Evolutionary conservation across 2,113 vertebrate genomes (phyloP), one percentile per base, ranked within the genome.

Genomic region (Copsychus sechellarum): DNA sequence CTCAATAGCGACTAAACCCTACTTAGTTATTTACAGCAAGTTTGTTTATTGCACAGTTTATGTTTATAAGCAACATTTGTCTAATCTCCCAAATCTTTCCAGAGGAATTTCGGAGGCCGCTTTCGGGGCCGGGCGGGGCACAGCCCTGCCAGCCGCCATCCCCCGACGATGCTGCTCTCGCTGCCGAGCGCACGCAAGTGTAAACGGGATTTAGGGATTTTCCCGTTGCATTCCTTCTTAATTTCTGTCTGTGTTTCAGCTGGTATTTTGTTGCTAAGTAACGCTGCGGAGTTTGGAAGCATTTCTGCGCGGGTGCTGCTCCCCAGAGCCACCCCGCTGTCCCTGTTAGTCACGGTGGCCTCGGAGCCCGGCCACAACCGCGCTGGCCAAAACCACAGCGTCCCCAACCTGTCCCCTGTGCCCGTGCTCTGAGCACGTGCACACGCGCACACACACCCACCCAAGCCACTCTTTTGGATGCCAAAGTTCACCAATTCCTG

Each of bases 1-100:
- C 95, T 94, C 80, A 8, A 50, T 4, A 20, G 83, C 3, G 2
- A 76, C 51, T 45, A 57, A 95, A 56, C 86, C 34, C 96, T 76
- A 66, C 95, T 95, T 86, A 85, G 96, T 89, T 97, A 96, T 95
- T 97, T 97, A 87, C 95, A 84, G 88, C 93, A 3, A 45, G 71
- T 83, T 95, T 97, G 96, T 97, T 97, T 97, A 97, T 95, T 92
- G 88, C 93, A 73, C 85, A 28, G 95, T 88, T 95, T 42, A 17
- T 95, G 72, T 97, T 96, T 96, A 94, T 88, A 90, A 97, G 94
- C 94, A 90, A 81, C 94, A 13, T 95, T 95, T 31, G 60, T 86
- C 86, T 93, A 73, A 95, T 93, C 96, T 95, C 36, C 94, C 95
- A 17, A 76, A 94, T 92, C 94, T 92, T 93, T 58, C 28, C 2